Evolutionary conservation across 2,888 invertebrate genomes (phyloP).

Genomic region (Harmothoe impar): DNA sequence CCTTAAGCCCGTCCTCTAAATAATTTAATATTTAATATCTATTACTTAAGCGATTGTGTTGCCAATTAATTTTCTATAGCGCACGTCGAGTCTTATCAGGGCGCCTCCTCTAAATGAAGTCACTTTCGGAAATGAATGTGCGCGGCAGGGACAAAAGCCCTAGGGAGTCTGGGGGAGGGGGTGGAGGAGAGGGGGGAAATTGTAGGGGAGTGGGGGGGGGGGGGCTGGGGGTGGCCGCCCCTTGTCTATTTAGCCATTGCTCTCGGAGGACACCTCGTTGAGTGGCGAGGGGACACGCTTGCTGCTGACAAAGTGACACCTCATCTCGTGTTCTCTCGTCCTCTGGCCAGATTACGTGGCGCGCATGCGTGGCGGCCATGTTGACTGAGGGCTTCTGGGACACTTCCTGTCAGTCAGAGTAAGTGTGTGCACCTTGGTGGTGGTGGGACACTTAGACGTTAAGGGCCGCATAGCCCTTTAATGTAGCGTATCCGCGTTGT

Average conservation of each 20-base stretch:
- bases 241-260: constrained; percentile 53
- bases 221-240: neutral
- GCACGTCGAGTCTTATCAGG: constrained; percentile 58
- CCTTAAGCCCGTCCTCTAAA: constrained; percentile 53
- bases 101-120: constrained; percentile 49
- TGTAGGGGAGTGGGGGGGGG: too few relatives aligned
- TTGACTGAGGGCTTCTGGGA: constrained; percentile 50
- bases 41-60: constrained; percentile 63
- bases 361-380: constrained; percentile 24
- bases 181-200: constrained; percentile 22
- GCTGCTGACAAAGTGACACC: constrained; percentile 36
- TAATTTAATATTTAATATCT: constrained; percentile 64
- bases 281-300: neutral
- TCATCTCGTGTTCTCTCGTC: constrained; percentile 44
- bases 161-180: neutral
- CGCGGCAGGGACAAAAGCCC: constrained; percentile 40
- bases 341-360: constrained; percentile 42
- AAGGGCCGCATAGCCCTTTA: too few relatives aligned
- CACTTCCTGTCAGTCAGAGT: neutral
- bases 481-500: too few relatives aligned
- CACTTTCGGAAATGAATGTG: constrained; percentile 62
- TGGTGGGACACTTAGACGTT: too few relatives aligned
- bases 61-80: constrained; percentile 62
- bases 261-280: constrained; percentile 17
- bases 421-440: neutral